These are phyloP conservation scores for Tringa solitaria DNA, from an alignment of 2,113 vertebrate species.

Conservation along the genomic window DNA sequence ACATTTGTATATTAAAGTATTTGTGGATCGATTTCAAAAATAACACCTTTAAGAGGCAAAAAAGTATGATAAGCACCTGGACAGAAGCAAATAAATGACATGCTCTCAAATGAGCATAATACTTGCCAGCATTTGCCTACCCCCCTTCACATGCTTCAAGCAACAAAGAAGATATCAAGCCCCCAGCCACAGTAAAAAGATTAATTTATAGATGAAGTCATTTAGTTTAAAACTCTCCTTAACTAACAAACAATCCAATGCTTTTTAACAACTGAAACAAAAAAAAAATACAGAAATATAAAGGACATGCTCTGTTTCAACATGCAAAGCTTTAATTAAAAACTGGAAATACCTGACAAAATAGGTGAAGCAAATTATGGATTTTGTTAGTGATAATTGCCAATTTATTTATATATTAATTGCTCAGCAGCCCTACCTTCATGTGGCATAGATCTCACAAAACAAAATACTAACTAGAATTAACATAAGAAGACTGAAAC, in stretches of 20 bases:
- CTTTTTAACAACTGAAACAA: neutral
- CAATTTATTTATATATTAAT: neutral
- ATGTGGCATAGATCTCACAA: neutral
- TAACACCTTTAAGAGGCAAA: neutral
- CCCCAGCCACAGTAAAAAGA: neutral
- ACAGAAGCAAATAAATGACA: neutral
- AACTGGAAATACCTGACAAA: conserved; percentile 37
- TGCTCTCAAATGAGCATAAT: neutral
- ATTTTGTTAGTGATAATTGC: neutral
- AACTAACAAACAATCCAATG: neutral
- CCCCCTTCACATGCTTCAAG: neutral
- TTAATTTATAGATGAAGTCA: neutral
- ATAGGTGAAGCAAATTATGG: neutral
- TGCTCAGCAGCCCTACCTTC: neutral
- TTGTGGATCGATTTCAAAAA: neutral
- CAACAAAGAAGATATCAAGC: neutral
- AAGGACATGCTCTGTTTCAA: neutral
- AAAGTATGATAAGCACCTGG: neutral
- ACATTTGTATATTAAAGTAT: neutral
- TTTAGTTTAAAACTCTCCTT: neutral
- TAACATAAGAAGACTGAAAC: neutral
- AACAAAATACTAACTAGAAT: neutral
- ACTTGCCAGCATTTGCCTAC: neutral
- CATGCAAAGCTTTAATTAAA: neutral
- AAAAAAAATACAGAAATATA: neutral